phyloP scores from a whole-genome alignment of 1,140 invertebrate species.

The Zaprionus capensis region DNA sequence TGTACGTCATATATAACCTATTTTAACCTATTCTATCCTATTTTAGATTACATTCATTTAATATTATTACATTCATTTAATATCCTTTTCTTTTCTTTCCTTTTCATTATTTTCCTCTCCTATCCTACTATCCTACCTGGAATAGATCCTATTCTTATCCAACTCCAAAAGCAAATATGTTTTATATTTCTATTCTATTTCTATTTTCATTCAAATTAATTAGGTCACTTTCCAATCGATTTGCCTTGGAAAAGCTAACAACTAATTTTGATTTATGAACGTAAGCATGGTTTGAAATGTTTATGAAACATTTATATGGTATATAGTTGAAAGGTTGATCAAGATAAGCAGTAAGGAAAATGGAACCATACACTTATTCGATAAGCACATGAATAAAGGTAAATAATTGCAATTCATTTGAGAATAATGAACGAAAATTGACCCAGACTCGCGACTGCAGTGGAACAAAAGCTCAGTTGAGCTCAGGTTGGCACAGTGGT shows the following conservation, averaged over 20 bases:
- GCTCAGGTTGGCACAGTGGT: slow-evolving; percentile 36
- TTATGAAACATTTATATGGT: too few relatives aligned
- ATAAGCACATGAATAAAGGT: background rate
- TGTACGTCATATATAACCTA: background rate
- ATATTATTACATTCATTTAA: too few relatives aligned
- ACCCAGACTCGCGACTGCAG: slow-evolving; percentile 5
- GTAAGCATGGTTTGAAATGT: background rate
- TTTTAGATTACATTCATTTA: too few relatives aligned
- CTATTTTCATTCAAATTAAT: too few relatives aligned
- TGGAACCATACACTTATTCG: background rate
- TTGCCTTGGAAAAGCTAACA: background rate
- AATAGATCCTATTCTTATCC: too few relatives aligned
- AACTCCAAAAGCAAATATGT: too few relatives aligned
- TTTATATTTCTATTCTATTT: too few relatives aligned
- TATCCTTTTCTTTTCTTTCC: too few relatives aligned
- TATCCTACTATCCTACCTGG: too few relatives aligned
- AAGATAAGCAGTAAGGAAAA: background rate
- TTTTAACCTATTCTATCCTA: too few relatives aligned
- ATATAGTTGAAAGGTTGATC: background rate
- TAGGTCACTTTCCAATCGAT: too few relatives aligned
- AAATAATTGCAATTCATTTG: background rate
- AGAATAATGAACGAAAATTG: slow-evolving; percentile 10
- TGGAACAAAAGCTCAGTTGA: slow-evolving; percentile 26
- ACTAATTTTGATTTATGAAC: background rate
- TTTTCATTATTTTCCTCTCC: too few relatives aligned